Base-by-base conservation (phyloP, 2,888 invertebrate genomes). In the Coelinius sp. region DNA sequence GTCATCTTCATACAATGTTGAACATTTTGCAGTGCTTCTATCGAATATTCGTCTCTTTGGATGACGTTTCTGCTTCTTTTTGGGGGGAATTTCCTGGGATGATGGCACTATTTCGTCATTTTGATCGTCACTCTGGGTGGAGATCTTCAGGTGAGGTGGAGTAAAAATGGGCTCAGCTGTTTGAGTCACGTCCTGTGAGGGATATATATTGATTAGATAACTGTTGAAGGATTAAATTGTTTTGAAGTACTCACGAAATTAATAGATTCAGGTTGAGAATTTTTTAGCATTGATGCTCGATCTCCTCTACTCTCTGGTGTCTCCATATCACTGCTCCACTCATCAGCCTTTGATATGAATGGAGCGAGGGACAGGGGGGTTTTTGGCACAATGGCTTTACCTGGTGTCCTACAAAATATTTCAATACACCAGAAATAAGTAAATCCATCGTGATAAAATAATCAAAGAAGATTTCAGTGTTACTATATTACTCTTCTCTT, bases 321-420 rank as follows among this genome's bases (percentile, higher is more conserved):
- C 74, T 85, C 84, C 73, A 85, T 79, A 41, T 84, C 84, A 73
- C 82, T 82, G 14, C 76, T 81, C 84, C 84, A 85, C 1, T 79
- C 76, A 59, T 79, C 74, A 53, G 77, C 77, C 67, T 81, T 82
- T 70, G 65, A 75, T 68, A 85, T 77, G 24, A 82, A 79, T 25
- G 84, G 82, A 25, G 78, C 31, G 27, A 85, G 77, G 75, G 79
- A 80, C 52, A 77, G 44, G 7, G 85, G 85, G 25, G 82, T 82
- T 2, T 70, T 75, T 35, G 85, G 85, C 17, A 84, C 73, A 20
- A 67, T 69, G 27, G 82, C 77, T 69, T 69, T 76, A 24, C 63
- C 77, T 46, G 80, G 75, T 56, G 76, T 77, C 73, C 83, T 84
- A 62, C 20, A 70, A 76, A 73, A 68, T 10, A 66, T 25, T 17